Evolutionary conservation across 2,888 invertebrate genomes (phyloP).

Genomic region (Andrena minutula): DNA sequence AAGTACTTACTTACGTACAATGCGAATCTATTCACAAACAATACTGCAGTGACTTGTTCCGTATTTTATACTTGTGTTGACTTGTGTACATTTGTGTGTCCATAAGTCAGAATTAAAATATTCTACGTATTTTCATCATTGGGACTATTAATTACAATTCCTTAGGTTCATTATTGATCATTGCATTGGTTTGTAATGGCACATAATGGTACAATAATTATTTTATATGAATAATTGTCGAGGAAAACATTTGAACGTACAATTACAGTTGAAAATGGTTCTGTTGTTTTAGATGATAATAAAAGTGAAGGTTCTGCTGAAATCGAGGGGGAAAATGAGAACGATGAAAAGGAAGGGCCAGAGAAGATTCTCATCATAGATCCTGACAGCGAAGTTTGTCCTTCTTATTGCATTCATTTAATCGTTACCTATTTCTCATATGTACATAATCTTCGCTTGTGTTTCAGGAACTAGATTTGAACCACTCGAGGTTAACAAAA

Average conservation of each 20-base stretch:
- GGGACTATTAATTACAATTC: neutral
- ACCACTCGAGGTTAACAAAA: constrained; percentile 94
- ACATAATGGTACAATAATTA: constrained; percentile 61
- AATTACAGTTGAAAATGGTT: constrained; percentile 30
- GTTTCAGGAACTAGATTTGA: constrained; percentile 91
- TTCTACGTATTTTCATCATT: neutral
- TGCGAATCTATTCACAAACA: constrained; percentile 11
- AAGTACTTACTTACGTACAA: neutral
- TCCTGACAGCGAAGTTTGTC: constrained; percentile 86
- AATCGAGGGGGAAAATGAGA: constrained; percentile 74
- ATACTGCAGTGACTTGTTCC: neutral
- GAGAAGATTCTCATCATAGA: constrained; percentile 89
- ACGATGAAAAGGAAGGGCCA: constrained; percentile 80
- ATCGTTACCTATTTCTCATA: constrained; percentile 16
- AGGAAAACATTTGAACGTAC: neutral
- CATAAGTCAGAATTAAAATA: neutral
- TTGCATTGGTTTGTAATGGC: constrained; percentile 54
- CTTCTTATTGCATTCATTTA: constrained; percentile 10
- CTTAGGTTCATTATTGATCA: neutral
- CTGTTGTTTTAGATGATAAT: constrained; percentile 72
- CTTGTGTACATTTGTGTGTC: no score
- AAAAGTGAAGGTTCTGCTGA: constrained; percentile 77
- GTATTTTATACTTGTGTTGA: constrained; percentile 7
- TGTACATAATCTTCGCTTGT: constrained; percentile 20
- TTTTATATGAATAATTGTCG: neutral